Evolutionary conservation across 2,888 invertebrate species (phyloP).

Genomic region (Aplocera efformata): DNA sequence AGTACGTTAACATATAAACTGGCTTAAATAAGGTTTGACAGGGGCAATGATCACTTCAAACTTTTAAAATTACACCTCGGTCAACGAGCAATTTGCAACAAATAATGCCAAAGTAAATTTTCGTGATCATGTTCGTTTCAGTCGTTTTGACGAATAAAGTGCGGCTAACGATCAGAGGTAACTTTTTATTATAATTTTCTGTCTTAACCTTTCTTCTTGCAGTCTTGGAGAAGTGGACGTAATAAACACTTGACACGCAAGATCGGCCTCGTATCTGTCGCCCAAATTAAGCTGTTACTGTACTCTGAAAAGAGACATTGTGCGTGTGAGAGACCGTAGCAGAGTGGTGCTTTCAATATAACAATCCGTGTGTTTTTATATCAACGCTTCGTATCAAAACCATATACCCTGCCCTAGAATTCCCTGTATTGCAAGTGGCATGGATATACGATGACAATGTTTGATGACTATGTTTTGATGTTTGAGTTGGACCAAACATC

Average conservation of each 20-base stretch:
- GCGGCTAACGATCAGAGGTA: slow-evolving; percentile 41
- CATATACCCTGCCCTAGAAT: too few species aligned
- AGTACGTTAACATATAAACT: slow-evolving; percentile 5
- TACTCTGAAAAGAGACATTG: slow-evolving; percentile 27
- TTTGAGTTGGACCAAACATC: too few species aligned
- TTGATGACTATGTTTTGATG: too few species aligned
- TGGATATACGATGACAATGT: too few species aligned
- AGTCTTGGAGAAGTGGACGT: slow-evolving; percentile 34
- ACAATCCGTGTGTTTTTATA: too few species aligned
- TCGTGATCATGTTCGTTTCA: slow-evolving; percentile 35
- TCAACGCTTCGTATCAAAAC: too few species aligned
- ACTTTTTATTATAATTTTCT: slow-evolving; percentile 47
- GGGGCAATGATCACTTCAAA: too few species aligned
- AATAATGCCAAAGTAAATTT: slow-evolving; percentile 41
- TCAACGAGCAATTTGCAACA: slow-evolving; percentile 25
- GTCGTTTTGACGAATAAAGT: slow-evolving; percentile 49
- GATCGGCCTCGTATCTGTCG: slow-evolving; percentile 20
- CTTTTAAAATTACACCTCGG: background rate
- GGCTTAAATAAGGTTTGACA: slow-evolving; percentile 7
- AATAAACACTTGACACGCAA: slow-evolving; percentile 49
- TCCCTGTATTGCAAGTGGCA: too few species aligned
- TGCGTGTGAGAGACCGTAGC: background rate
- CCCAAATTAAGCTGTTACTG: slow-evolving; percentile 14
- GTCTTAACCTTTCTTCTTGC: slow-evolving; percentile 48
- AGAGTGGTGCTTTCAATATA: too few species aligned